Conservation (phyloP, 2,113 vertebrate species). For the Propithecus coquereli region DNA sequence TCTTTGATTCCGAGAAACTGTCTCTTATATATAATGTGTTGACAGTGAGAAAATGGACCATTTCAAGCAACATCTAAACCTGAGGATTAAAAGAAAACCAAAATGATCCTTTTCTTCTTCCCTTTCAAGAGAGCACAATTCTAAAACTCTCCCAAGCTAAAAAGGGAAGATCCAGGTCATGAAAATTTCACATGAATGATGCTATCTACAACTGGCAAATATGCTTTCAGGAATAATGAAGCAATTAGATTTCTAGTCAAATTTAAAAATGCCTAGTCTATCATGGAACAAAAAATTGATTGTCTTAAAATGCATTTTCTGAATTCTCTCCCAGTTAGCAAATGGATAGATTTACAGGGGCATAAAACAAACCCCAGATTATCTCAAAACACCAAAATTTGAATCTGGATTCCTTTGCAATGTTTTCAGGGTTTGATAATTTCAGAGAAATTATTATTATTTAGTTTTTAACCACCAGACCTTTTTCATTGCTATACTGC, state of each 20-base stretch:
- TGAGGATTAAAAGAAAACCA: not conserved
- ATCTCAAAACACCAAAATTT: not conserved
- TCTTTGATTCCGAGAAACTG: not conserved
- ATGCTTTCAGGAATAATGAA: not conserved
- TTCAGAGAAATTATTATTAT: not conserved
- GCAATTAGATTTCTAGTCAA: not conserved
- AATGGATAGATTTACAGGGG: not conserved
- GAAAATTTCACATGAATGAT: not conserved
- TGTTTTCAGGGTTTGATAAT: not conserved
- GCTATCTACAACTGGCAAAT: not conserved
- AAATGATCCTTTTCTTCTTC: not conserved
- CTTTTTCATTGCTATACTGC: not conserved
- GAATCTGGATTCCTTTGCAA: not conserved
- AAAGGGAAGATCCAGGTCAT: not conserved
- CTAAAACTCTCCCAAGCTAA: not conserved
- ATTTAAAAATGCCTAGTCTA: not conserved
- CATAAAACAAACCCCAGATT: not conserved
- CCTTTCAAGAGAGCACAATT: not conserved
- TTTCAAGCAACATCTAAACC: slow-evolving; percentile 31
- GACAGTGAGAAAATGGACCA: slow-evolving; percentile 18
- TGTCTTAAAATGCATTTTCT: not conserved
- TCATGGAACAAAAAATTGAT: not conserved
- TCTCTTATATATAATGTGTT: not conserved
- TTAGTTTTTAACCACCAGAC: not conserved
- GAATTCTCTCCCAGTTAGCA: not conserved